Conservation (phyloP, 2,113 vertebrate genomes). For the Chaetops frenatus region DNA sequence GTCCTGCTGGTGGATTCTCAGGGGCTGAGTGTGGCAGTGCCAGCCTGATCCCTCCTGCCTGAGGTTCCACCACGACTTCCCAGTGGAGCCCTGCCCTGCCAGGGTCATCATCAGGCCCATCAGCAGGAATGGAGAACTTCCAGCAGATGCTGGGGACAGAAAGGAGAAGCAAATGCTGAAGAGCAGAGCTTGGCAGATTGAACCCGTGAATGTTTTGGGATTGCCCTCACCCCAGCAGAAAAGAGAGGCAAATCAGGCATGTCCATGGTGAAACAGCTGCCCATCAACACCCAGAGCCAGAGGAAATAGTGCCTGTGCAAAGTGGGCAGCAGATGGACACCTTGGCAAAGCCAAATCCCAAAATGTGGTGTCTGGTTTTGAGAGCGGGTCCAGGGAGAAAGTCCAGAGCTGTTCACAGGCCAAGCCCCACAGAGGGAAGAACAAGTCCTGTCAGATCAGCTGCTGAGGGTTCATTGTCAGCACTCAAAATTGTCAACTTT, state of each 20-base stretch:
- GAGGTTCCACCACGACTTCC: background rate
- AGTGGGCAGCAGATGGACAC: background rate
- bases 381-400: background rate
- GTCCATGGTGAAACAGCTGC: background rate
- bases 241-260: background rate
- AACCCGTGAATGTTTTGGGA: background rate
- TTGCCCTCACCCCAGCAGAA: background rate
- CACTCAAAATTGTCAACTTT: background rate
- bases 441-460: background rate
- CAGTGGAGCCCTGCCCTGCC: background rate
- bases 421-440: background rate
- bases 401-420: background rate
- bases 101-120: rapidly evolving
- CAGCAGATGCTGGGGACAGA: background rate
- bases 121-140: background rate
- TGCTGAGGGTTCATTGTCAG: background rate
- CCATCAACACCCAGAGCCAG: background rate
- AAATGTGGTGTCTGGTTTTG: background rate
- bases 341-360: background rate
- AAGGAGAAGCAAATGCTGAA: background rate
- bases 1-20: background rate
- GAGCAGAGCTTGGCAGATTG: background rate
- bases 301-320: background rate
- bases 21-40: background rate
- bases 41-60: background rate